A percentile compares a stretch with the other conserved stretches of the same genome.
Conservation (phyloP, 1,140 invertebrate species). For the Carcinoscorpius rotundicauda region DNA sequence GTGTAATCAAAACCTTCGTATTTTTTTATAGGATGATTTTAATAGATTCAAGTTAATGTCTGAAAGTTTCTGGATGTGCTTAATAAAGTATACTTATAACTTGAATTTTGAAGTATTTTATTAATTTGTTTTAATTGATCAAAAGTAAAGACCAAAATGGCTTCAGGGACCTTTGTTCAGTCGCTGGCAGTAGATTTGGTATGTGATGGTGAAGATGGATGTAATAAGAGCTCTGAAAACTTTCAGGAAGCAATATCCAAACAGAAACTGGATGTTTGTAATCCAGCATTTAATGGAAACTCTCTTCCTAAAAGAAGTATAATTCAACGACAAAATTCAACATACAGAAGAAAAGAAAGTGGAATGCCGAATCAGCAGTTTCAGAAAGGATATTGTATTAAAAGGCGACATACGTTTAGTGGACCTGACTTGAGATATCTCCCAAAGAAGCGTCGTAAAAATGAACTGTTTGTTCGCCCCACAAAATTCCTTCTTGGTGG, state of each 20-base stretch:
- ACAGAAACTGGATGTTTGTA: not conserved
- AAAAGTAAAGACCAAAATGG: not conserved
- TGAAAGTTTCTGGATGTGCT: too few relatives aligned
- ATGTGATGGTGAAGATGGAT: not conserved
- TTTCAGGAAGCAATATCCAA: not conserved
- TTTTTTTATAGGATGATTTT: too few relatives aligned
- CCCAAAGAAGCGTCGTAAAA: slow-evolving; percentile 19
- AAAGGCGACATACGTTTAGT: slow-evolving; percentile 3
- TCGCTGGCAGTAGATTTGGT: not conserved
- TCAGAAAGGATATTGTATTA: not conserved
- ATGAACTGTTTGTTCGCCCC: slow-evolving; percentile 49
- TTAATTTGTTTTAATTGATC: too few relatives aligned
- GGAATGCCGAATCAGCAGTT: not conserved
- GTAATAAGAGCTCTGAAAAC: not conserved
- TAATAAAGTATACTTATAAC: too few relatives aligned
- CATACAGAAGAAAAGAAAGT: not conserved
- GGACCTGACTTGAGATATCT: not conserved
- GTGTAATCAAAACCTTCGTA: too few relatives aligned
- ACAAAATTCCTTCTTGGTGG: slow-evolving; percentile 90
- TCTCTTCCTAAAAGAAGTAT: not conserved
- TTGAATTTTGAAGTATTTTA: too few relatives aligned
- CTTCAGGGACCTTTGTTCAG: not conserved
- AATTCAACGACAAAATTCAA: not conserved
- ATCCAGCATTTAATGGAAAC: not conserved
- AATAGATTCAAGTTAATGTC: too few relatives aligned